Evolutionary conservation across 1,140 invertebrate species (phyloP), one percentile per base, ranked within the genome.

Genomic region (Bombyx mandarina): DNA sequence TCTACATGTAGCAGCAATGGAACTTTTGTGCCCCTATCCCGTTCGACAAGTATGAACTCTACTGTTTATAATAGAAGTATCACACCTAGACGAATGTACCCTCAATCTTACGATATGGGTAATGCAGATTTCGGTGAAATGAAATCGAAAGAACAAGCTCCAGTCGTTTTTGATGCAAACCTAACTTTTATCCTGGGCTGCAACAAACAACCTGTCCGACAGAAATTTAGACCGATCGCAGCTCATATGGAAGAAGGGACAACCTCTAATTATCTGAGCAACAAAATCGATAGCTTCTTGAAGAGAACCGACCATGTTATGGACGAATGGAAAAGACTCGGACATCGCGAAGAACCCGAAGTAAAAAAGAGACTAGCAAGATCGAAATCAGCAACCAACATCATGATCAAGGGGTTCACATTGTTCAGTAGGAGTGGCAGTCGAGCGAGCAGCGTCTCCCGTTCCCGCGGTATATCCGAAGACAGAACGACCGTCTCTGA

Each of bases 251-350:
- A 95, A 65, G 90, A 93, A 7, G 87, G 91, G 8, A 95, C 94
- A 0, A 92, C 93, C 0, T 95, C 94, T 0, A 93, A 93, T 43
- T 91, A 91, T 57, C 85, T 96, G 22, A 91, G 91, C 3, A 90
- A 89, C 42, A 94, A 93, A 79, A 96, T 96, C 51, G 90, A 92
- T 22, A 93, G 93, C 62, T 96, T 96, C 67, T 82, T 96, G 7
- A 91, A 92, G 71, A 91, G 93, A 56, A 96, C 94, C 3, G 94
- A 96, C 77, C 94, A 96, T 75, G 91, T 95, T 0, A 94, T 94
- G 91, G 93, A 96, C 63, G 94, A 95, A 72, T 96, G 94, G 94
- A 89, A 90, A 59, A 88, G 90, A 56, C 66, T 93, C 6, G 92
- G 92, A 0, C 89, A 90, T 55, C 91, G 88, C 61, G 90, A 90